Percentiles rank a stretch among this genome's conserved stretches.
phyloP scores from a whole-genome alignment of 2,797 vertebrate species.

The Notamacropus eugenii region DNA sequence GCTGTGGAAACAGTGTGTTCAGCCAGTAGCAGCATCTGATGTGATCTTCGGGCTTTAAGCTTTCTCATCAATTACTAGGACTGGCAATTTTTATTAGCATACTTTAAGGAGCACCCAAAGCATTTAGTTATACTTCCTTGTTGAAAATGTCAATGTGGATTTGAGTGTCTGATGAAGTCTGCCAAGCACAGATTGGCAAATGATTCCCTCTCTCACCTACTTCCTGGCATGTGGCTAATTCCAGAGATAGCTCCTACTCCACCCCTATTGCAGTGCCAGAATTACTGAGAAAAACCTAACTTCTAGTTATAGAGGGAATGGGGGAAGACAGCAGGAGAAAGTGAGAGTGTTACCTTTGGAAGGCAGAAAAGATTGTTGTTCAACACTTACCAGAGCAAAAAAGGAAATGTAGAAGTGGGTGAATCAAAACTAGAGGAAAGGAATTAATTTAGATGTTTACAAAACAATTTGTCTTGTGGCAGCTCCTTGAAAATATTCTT shows the following conservation, averaged over 20 bases:
- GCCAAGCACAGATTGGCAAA: not conserved
- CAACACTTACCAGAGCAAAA: not conserved
- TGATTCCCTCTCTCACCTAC: not conserved
- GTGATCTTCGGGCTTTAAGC: not conserved
- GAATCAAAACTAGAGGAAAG: not conserved
- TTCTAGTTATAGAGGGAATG: not conserved
- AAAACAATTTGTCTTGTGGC: not conserved
- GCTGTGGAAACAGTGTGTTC: conserved; percentile 31
- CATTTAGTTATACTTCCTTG: not conserved
- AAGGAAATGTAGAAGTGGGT: not conserved
- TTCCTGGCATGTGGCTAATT: not conserved
- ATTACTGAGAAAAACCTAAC: not conserved
- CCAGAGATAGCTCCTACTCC: not conserved
- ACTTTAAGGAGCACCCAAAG: conserved; percentile 13
- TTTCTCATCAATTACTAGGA: not conserved
- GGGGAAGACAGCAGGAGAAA: not conserved
- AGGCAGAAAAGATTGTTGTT: not conserved
- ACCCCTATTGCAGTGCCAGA: not conserved
- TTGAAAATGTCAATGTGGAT: not conserved
- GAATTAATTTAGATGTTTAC: not conserved
- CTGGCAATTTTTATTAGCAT: conserved; percentile 7
- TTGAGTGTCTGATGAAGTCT: not conserved
- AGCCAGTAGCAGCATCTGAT: conserved; percentile 56
- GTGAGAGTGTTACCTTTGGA: not conserved
- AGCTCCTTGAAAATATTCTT: not conserved